Conservation (phyloP, 2,888 invertebrate genomes). For the Pollenia griseotomentosa region DNA sequence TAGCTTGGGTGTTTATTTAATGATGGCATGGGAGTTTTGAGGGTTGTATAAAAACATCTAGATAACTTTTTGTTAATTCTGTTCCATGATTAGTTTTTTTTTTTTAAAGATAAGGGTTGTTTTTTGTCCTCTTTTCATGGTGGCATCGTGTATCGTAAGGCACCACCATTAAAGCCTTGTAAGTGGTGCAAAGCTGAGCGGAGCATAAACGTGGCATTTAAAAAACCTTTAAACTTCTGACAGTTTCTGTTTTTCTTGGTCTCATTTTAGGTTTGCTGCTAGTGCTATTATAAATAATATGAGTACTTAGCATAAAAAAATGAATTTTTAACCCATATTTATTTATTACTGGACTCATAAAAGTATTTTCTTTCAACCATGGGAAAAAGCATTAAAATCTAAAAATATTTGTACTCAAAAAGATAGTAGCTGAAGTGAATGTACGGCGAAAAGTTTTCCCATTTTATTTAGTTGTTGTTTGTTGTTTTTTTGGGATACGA, state of each 20-base stretch:
- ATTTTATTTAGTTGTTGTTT: slow-evolving; percentile 15
- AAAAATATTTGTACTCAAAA: not conserved
- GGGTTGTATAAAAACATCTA: not conserved
- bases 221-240: slow-evolving; percentile 33
- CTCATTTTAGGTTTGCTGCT: not conserved
- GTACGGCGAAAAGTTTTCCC: slow-evolving; percentile 26
- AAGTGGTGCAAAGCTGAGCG: not conserved
- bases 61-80: not conserved
- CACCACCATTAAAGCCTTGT: not conserved
- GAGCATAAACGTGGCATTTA: not conserved
- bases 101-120: slow-evolving; percentile 2
- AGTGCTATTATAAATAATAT: slow-evolving; percentile 13
- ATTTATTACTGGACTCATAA: slow-evolving; percentile 52
- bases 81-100: not conserved
- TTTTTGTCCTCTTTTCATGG: not conserved
- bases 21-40: not conserved
- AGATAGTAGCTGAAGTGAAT: too few relatives aligned
- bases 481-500: slow-evolving; percentile 15
- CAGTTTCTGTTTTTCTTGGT: not conserved
- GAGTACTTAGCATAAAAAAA: slow-evolving; percentile 24
- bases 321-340: slow-evolving; percentile 48
- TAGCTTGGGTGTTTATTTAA: not conserved
- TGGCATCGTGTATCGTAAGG: not conserved
- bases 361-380: slow-evolving; percentile 40
- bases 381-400: not conserved